Conservation (phyloP, 1,140 invertebrate species). For the Drosophila sproati region DNA sequence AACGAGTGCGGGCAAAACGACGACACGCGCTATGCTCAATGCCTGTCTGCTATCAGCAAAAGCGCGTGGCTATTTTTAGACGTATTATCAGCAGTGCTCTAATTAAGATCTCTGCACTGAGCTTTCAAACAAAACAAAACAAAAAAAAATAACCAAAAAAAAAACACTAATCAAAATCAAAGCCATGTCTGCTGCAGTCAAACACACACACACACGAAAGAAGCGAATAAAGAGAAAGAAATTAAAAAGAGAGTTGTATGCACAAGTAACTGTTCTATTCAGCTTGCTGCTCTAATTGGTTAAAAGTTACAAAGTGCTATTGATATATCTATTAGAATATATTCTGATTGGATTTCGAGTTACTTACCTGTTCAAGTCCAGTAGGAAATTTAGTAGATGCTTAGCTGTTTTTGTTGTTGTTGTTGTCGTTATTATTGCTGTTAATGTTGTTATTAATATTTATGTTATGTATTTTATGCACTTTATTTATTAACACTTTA, state of each 20-base stretch:
- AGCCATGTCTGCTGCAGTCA: slow-evolving; percentile 7
- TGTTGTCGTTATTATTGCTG: slow-evolving; percentile 32
- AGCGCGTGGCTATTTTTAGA: slow-evolving; percentile 67
- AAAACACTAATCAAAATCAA: slow-evolving; percentile 61
- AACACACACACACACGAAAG: neutral
- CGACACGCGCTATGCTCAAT: slow-evolving; percentile 43
- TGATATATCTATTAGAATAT: slow-evolving; percentile 7
- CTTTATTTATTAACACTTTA: slow-evolving; percentile 37
- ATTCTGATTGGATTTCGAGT: neutral
- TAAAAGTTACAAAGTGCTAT: neutral
- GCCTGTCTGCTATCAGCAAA: slow-evolving; percentile 63
- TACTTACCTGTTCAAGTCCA: slow-evolving; percentile 42
- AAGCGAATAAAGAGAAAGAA: neutral
- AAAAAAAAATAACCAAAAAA: neutral
- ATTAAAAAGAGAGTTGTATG: neutral
- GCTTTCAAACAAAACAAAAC: slow-evolving; percentile 38
- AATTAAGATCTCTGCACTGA: slow-evolving; percentile 76
- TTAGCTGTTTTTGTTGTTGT: slow-evolving; percentile 36
- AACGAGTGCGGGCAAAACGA: neutral
- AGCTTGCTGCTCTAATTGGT: slow-evolving; percentile 36
- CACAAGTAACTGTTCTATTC: neutral
- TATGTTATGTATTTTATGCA: slow-evolving; percentile 35
- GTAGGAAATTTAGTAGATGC: slow-evolving; percentile 21
- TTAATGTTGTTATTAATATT: slow-evolving; percentile 46
- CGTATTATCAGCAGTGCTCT: slow-evolving; percentile 75